Evolutionary conservation across 2,888 invertebrate species (phyloP).

Genomic region (Choreutis nemorana): DNA sequence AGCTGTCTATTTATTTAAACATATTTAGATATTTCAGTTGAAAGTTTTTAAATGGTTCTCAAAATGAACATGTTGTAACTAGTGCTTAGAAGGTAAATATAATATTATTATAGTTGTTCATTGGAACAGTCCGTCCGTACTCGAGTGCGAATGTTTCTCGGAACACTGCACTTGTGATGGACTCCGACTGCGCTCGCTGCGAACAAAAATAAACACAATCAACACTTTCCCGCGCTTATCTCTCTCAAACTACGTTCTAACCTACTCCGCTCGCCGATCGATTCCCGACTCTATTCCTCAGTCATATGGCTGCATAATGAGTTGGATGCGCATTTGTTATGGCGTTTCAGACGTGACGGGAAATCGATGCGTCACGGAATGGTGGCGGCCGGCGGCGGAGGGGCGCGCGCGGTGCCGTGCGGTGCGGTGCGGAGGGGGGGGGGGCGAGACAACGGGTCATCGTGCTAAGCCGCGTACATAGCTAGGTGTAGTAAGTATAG

Average conservation of each 20-base stretch:
- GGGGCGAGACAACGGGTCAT: constrained; percentile 36
- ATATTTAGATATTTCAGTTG: no score
- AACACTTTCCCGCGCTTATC: constrained; percentile 41
- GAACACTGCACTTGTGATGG: constrained; percentile 52
- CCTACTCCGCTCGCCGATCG: constrained; percentile 14
- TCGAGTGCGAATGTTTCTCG: constrained; percentile 25
- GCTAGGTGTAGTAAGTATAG: constrained; percentile 3
- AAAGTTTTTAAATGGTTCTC: no score
- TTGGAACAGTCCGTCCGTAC: not conserved
- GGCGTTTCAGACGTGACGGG: constrained; percentile 9
- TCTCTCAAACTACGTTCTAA: constrained; percentile 18
- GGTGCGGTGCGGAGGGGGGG: constrained; percentile 4
- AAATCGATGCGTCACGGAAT: constrained; percentile 43
- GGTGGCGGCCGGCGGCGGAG: constrained; percentile 14
- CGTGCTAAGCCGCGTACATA: constrained; percentile 33
- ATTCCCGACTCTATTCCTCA: constrained; percentile 11
- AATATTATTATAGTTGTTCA: not conserved
- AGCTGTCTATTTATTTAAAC: no score
- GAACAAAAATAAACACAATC: constrained; percentile 46
- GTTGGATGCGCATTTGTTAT: not conserved
- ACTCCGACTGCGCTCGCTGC: constrained; percentile 21
- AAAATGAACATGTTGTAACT: no score
- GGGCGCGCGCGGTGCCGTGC: constrained; percentile 4
- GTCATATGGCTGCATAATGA: not conserved
- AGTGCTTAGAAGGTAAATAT: no score